Evolutionary conservation across 1,140 invertebrate species (phyloP).

Genomic region (Camponotus vicinus): DNA sequence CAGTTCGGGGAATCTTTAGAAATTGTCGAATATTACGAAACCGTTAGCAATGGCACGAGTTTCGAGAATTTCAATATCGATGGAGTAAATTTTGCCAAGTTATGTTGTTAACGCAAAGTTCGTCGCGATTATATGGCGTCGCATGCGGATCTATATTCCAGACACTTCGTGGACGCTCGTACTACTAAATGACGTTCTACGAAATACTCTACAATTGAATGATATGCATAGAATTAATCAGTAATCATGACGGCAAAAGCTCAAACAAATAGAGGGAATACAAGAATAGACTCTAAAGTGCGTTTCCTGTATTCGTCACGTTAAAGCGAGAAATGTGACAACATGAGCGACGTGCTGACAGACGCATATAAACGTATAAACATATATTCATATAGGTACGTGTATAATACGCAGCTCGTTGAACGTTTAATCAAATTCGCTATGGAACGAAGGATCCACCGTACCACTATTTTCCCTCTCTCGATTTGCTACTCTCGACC

Average conservation of each 20-base stretch:
- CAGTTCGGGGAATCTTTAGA: not conserved
- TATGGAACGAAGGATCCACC: not conserved
- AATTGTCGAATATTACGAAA: conserved; percentile 1
- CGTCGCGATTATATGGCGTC: conserved; percentile 14
- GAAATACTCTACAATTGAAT: not conserved
- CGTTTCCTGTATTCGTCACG: conserved; percentile 8
- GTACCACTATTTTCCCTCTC: conserved; percentile 19
- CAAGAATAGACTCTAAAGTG: conserved; percentile 1
- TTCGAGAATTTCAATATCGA: conserved; percentile 39
- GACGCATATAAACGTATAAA: not conserved
- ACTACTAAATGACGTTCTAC: conserved; percentile 23
- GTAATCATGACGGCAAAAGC: not conserved
- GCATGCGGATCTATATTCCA: conserved; percentile 26
- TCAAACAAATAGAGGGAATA: too few relatives aligned
- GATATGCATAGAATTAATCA: conserved; percentile 28
- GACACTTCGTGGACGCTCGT: not conserved
- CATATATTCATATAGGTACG: not conserved
- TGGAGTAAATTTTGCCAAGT: conserved; percentile 23
- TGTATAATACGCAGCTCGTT: conserved; percentile 2
- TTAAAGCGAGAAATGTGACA: conserved; percentile 47
- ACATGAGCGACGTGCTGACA: not conserved
- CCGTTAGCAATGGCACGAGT: not conserved
- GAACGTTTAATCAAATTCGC: conserved; percentile 71
- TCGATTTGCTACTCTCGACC: not conserved
- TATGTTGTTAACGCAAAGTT: conserved; percentile 36